Evolutionary conservation across 2,797 vertebrate species (phyloP).

Genomic region (Serranus cabrilla): DNA sequence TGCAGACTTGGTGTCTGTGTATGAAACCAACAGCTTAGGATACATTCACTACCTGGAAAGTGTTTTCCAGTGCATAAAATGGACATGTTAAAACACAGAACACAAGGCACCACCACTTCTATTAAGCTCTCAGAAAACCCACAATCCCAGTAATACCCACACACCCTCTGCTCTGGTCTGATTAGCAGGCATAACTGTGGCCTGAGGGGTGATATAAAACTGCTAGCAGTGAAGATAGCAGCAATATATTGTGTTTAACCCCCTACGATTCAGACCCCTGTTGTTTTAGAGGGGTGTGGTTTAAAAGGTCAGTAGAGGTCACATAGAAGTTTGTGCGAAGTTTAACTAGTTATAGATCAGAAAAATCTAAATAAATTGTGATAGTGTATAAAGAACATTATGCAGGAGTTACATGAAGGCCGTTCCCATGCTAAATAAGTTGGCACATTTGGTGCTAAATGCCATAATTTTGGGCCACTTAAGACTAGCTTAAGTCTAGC

Average conservation of each 20-base stretch:
- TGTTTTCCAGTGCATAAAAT: constrained; percentile 36
- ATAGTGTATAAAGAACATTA: too few species aligned
- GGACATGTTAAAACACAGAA: constrained; percentile 20
- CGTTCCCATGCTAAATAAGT: too few species aligned
- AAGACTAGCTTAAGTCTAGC: too few species aligned
- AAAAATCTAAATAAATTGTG: too few species aligned
- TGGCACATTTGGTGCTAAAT: too few species aligned
- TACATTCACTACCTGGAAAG: constrained; percentile 40
- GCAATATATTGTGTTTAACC: not conserved
- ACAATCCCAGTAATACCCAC: not conserved
- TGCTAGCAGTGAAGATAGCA: not conserved
- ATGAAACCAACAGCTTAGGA: constrained; percentile 23
- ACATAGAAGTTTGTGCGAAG: too few species aligned
- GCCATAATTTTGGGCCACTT: too few species aligned
- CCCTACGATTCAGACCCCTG: too few species aligned
- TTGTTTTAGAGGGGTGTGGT: too few species aligned
- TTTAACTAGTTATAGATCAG: too few species aligned
- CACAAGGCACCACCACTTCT: not conserved
- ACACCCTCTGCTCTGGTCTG: not conserved
- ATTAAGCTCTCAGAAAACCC: constrained; percentile 9
- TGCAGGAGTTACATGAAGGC: too few species aligned
- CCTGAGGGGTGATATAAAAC: not conserved
- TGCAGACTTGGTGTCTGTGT: constrained; percentile 23
- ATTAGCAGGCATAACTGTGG: constrained; percentile 23
- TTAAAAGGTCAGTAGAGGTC: too few species aligned